phyloP scores from a whole-genome alignment of 2,113 vertebrate species.

The Ellobius talpinus region DNA sequence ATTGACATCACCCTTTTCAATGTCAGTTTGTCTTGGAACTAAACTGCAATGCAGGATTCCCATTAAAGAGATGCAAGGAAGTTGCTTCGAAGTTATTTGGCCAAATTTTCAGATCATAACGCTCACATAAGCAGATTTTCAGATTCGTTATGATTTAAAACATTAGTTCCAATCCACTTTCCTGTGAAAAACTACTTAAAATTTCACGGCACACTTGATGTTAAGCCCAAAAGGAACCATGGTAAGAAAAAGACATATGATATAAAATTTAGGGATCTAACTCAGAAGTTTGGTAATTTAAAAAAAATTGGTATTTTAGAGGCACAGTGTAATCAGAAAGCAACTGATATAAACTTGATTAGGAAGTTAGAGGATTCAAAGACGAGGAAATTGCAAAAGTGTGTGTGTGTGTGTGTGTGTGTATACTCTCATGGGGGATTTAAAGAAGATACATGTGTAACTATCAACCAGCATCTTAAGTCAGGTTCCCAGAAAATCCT shows the following conservation, averaged over 20 bases:
- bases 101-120: conserved; percentile 42
- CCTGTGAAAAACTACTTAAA: conserved; percentile 30
- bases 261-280: neutral
- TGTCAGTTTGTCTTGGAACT: neutral
- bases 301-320: conserved; percentile 9
- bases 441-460: neutral
- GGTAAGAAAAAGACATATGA: neutral
- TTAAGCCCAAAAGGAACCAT: conserved; percentile 1
- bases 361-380: conserved; percentile 24
- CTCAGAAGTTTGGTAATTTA: neutral
- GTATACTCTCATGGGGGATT: neutral
- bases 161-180: neutral
- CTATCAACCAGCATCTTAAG: neutral
- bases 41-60: neutral
- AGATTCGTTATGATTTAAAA: conserved; percentile 36
- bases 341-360: neutral
- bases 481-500: neutral
- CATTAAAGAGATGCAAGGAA: neutral
- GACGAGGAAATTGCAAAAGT: neutral
- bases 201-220: neutral
- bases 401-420: neutral
- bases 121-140: neutral
- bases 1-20: neutral
- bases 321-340: neutral
- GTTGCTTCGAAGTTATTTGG: conserved; percentile 19